Evolutionary conservation across 2,888 invertebrate genomes (phyloP), one percentile per base, ranked within the genome.

Genomic region (Nemurella pictetii): DNA sequence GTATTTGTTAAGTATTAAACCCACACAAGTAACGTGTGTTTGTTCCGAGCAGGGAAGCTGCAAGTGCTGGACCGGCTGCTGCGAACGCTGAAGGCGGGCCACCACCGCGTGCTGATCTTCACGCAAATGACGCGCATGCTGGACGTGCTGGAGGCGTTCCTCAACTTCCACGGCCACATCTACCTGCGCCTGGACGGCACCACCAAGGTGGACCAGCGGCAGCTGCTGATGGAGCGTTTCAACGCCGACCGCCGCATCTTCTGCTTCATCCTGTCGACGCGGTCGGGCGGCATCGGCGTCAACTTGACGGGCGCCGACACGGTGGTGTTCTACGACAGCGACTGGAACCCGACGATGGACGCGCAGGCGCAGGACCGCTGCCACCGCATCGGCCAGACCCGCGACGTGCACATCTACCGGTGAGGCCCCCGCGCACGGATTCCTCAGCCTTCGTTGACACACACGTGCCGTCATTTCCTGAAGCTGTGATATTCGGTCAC

Each of bases 261-360:
- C 92, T 97, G 95, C 89, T 99, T 99, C 91, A 99, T 99, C 89
- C 92, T 99, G 87, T 99, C 99, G 2, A 99, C 99, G 83, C 94
- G 99, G 85, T 98, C 98, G 84, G 99, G 99, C 88, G 99, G 99
- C 89, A 95, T 99, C 80, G 99, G 99, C 84, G 97, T 99, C 82
- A 99, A 99, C 93, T 93, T 99, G 87, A 99, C 99, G 36, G 99
- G 99, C 87, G 99, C 99, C 78, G 99, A 99, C 92, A 97, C 98
- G 88, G 99, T 99, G 88, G 96, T 99, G 90, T 99, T 99, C 92
- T 99, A 99, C 91, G 99, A 99, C 92, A 98, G 98, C 86, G 99
- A 99, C 92, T 99, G 99, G 99, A 99, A 99, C 93, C 99, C 99
- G 83, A 99, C 99, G 4, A 99, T 99, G 99, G 99, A 99, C 92